A percentile compares a stretch with the other conserved stretches of the same genome.
These are phyloP conservation scores for Acanthosepion pharaonis DNA, from an alignment of 2,888 invertebrate genomes.

Conservation along the genomic window DNA sequence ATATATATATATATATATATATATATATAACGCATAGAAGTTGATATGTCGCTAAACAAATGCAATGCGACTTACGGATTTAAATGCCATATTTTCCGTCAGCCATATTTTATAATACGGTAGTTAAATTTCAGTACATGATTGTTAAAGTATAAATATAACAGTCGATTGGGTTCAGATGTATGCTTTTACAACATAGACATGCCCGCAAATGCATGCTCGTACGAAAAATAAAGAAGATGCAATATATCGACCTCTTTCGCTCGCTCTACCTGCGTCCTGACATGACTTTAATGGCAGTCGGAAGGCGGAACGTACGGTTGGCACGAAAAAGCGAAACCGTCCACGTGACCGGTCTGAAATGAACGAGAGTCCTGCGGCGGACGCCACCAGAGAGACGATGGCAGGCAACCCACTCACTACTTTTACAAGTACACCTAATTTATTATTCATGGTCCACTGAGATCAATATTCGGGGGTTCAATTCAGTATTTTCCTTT, in stretches of 20 bases:
- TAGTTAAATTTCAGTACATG: too few species aligned
- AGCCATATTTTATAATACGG: too few species aligned
- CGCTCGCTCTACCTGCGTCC: background rate
- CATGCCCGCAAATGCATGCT: too few species aligned
- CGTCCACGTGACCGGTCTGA: background rate
- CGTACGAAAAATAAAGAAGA: too few species aligned
- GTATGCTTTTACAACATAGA: too few species aligned
- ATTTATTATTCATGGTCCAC: background rate
- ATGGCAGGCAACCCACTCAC: background rate
- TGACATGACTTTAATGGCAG: background rate
- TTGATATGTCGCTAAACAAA: too few species aligned
- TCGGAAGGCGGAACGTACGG: background rate
- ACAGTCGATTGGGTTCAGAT: too few species aligned
- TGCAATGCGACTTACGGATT: too few species aligned
- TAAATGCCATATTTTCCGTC: too few species aligned
- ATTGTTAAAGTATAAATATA: too few species aligned
- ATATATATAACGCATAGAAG: too few species aligned
- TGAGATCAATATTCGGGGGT: background rate
- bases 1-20: too few species aligned
- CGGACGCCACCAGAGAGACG: background rate
- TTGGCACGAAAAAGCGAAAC: background rate
- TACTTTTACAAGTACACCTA: background rate
- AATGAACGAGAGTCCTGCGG: background rate
- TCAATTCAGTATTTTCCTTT: background rate
- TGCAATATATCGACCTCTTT: background rate